Evolutionary conservation across 2,888 invertebrate species (phyloP), one percentile per base, ranked within the genome.

Genomic region (Noctua janthina): DNA sequence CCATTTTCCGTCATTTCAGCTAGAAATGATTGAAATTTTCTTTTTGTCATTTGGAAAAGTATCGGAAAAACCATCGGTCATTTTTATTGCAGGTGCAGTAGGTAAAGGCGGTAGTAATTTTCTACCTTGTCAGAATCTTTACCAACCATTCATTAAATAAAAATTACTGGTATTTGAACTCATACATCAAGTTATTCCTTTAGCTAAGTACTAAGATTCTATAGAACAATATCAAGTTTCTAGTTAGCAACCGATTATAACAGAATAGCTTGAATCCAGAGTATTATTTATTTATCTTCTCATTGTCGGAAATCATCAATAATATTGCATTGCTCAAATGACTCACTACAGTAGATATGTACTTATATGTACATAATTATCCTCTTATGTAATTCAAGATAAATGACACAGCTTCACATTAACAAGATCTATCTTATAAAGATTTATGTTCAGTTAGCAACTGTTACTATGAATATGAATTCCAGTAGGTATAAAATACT

Each of bases 301-400:
- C 56, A 64, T 62, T 69, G 29, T 56, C 59, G 1, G 43, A 43
- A 81, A 70, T 81, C 49, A 70, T 76, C 62, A 81, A 79, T 79
- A 75, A 64, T 76, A 70, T 20, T 82, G 56, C 69, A 81, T 81
- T 64, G 56, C 56, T 82, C 56, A 81, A 82, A 82, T 81, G 39
- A 82, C 77, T 81, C 69, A 81, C n/a, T n/a, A 39, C n/a, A 46
- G 54, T 76, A 39, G 15, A 29, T 81, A 82, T 2, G 46, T 23
- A 82, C 35, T 67, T 69, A 62, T 54, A 46, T 54, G 68, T 64
- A 76, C 13, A 81, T 56, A 70, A 70, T 70, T 82, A 82, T 70
- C 81, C 81, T 69, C 82, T 64, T 81, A 82, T 20, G 29, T 46
- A 64, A 82, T 76, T 82, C 54, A n/a, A 82, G 82, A 81, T 81